Evolutionary conservation across 1,140 invertebrate genomes (phyloP), one percentile per base, ranked within the genome.

Genomic region (Euglossa dilemma): DNA sequence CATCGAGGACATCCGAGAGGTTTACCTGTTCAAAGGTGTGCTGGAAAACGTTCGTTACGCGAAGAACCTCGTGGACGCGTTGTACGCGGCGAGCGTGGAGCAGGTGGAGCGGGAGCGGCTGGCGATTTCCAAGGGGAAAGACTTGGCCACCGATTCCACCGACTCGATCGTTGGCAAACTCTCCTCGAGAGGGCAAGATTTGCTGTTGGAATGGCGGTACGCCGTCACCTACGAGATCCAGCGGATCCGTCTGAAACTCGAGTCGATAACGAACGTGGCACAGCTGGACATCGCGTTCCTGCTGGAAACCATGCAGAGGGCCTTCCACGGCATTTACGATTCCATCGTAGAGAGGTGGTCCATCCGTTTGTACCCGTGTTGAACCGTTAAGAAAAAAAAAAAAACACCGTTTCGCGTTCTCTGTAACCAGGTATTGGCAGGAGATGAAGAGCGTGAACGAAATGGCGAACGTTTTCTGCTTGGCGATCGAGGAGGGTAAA

Each of bases 361-460:
- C 25, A n/a, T 9, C 2, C 6, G 6, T 36, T 63, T 47, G n/a
- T n/a, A n/a, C n/a, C n/a, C n/a, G n/a, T n/a, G n/a, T n/a, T n/a
- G n/a, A n/a, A n/a, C n/a, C n/a, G n/a, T n/a, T n/a, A n/a, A n/a
- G n/a, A n/a, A n/a, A n/a, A n/a, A n/a, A n/a, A n/a, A n/a, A n/a
- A n/a, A n/a, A n/a, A n/a, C n/a, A n/a, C n/a, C n/a, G n/a, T n/a
- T n/a, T n/a, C n/a, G n/a, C n/a, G n/a, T n/a, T n/a, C n/a, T n/a
- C n/a, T n/a, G n/a, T n/a, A n/a, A n/a, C n/a, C n/a, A 82, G 80
- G 28, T 82, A 82, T 18, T 69, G 73, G 73, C 63, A 93, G 54
- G 95, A 96, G 89, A 93, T 96, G 28, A 92, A 94, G 85, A 94
- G 94, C 84, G 94, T 96, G 9, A 93, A 95, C 83, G 91, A 94